phyloP scores from a whole-genome alignment of 2,888 invertebrate genomes.

The Cerceris ruficornis region DNA sequence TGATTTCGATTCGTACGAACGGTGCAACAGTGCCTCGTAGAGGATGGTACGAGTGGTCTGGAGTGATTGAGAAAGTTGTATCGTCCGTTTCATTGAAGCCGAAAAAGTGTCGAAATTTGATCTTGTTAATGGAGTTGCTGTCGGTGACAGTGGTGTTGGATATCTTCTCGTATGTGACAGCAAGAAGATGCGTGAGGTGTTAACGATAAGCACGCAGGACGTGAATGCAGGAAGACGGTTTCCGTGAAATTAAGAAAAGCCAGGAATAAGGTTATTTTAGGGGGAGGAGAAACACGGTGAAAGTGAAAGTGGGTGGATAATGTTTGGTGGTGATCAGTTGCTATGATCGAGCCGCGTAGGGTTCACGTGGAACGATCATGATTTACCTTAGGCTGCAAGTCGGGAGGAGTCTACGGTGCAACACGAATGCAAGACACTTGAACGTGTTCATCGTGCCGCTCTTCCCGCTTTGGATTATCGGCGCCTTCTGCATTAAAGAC shows the following conservation, averaged over 20 bases:
- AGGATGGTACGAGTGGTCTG: not conserved
- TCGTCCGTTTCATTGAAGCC: too few species aligned
- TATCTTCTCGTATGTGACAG: not conserved
- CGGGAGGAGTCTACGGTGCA: slow-evolving; percentile 70
- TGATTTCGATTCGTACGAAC: slow-evolving; percentile 3
- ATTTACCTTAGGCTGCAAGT: slow-evolving; percentile 74
- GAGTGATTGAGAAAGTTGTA: not conserved
- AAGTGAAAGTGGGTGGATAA: slow-evolving; percentile 38
- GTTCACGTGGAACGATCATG: slow-evolving; percentile 76
- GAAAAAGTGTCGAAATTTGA: not conserved
- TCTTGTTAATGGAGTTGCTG: too few species aligned
- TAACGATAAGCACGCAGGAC: slow-evolving; percentile 26
- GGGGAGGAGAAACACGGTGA: slow-evolving; percentile 24
- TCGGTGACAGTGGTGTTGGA: too few species aligned
- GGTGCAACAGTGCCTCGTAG: not conserved
- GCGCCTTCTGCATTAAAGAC: slow-evolving; percentile 79
- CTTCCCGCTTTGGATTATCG: slow-evolving; percentile 78
- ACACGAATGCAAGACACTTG: slow-evolving; percentile 68
- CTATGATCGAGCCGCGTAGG: slow-evolving; percentile 69
- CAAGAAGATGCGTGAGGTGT: slow-evolving; percentile 28
- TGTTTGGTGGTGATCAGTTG: slow-evolving; percentile 57
- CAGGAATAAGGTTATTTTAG: slow-evolving; percentile 16
- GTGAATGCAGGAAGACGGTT: slow-evolving; percentile 25
- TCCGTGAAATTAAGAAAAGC: not conserved
- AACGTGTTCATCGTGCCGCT: slow-evolving; percentile 74